phyloP scores from a whole-genome alignment of 30 jellyfish, hydroid and myxozoan species.

The Cassiopea andromeda region DNA sequence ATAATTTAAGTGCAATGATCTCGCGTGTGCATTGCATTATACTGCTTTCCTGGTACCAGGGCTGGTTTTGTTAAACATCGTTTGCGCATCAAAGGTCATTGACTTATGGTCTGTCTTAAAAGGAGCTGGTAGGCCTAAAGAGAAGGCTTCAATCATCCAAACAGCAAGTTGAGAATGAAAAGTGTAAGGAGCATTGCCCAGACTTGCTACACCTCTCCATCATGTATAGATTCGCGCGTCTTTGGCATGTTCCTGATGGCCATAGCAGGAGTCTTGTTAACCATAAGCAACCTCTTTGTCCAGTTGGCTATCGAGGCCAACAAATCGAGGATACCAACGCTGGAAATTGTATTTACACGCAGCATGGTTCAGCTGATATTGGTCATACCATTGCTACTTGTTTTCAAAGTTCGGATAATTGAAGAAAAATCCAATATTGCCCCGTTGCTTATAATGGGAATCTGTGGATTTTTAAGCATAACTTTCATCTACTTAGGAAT shows the following conservation, averaged over 20 bases:
- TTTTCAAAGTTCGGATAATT: slow-evolving; percentile 13
- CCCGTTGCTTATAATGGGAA: slow-evolving; percentile 63
- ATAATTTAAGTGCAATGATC: background rate
- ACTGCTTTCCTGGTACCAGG: slow-evolving; percentile 19
- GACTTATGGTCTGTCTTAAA: background rate
- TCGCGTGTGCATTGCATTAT: background rate
- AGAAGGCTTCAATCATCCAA: background rate
- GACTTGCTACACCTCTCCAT: background rate
- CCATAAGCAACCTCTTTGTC: slow-evolving; percentile 78
- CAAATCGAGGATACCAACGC: slow-evolving; percentile 66
- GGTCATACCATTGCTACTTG: slow-evolving; percentile 38
- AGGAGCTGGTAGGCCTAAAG: background rate
- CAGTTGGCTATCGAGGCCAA: slow-evolving; percentile 74
- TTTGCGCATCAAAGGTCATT: slow-evolving; percentile 7
- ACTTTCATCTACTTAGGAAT: slow-evolving; percentile 71
- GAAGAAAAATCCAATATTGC: slow-evolving; percentile 20
- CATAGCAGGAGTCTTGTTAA: slow-evolving; percentile 74
- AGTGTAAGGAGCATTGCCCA: too few relatives aligned
- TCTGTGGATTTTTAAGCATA: slow-evolving; percentile 72
- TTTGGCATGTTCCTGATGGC: slow-evolving; percentile 83
- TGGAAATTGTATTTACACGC: slow-evolving; percentile 76
- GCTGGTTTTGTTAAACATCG: background rate
- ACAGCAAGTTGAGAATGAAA: background rate
- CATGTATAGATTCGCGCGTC: slow-evolving; percentile 14
- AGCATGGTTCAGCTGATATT: slow-evolving; percentile 61